A percentile compares a stretch with the other conserved stretches of the same genome.
phyloP scores from a whole-genome alignment of 1,140 invertebrate genomes.

The Neodiprion pinetum region DNA sequence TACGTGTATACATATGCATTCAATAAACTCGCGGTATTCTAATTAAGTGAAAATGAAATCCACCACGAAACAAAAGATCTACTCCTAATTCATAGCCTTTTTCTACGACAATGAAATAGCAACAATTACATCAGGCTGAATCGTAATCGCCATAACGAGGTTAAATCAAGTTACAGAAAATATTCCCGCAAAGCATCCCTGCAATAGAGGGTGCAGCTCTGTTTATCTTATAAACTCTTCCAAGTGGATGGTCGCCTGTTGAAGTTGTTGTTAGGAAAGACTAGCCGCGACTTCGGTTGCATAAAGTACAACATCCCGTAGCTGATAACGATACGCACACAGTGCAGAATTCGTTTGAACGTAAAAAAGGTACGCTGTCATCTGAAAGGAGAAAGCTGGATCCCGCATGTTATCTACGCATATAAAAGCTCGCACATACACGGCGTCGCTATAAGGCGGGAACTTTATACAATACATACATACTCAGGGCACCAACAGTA shows the following conservation, averaged over 20 bases:
- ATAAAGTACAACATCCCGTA: no score
- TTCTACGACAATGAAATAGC: conserved; percentile 8
- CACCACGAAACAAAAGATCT: background rate
- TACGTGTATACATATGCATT: no score
- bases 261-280: conserved; percentile 54
- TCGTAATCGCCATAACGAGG: background rate
- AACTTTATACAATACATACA: no score
- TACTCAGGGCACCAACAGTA: background rate
- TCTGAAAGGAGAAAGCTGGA: no score
- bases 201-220: conserved; percentile 26
- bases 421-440: no score
- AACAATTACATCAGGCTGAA: background rate
- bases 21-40: no score
- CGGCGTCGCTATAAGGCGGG: no score
- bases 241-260: conserved; percentile 51
- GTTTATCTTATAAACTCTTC: conserved; percentile 34
- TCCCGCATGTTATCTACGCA: background rate
- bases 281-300: conserved; percentile 32
- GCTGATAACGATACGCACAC: no score
- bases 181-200: conserved; percentile 24
- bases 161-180: background rate
- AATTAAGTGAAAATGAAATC: background rate
- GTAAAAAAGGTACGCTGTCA: no score
- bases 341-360: no score
- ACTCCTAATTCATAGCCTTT: background rate